A percentile compares a stretch with the other conserved stretches of the same genome.
phyloP scores from a whole-genome alignment of 2,113 vertebrate genomes.

The Opisthocomus hoazin region DNA sequence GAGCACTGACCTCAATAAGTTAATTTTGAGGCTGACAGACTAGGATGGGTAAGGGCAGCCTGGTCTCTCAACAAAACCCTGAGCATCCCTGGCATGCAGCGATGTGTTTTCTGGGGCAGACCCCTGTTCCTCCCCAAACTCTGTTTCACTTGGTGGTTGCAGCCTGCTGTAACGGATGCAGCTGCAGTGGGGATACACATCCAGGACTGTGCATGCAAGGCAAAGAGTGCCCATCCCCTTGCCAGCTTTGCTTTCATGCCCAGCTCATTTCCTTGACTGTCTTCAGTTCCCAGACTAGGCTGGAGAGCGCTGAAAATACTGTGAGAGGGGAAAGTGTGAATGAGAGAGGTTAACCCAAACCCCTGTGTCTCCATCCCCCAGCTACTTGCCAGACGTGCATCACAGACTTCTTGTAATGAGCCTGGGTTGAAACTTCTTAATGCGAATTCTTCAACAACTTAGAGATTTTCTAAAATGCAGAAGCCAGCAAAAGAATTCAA shows the following conservation, averaged over 20 bases:
- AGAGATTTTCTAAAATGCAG: not conserved
- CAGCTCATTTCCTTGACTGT: not conserved
- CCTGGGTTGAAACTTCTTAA: not conserved
- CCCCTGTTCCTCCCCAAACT: not conserved
- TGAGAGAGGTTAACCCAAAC: not conserved
- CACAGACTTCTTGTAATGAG: not conserved
- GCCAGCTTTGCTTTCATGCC: not conserved
- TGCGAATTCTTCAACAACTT: not conserved
- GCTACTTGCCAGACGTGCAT: not conserved
- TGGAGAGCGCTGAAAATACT: not conserved
- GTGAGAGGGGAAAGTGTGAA: not conserved
- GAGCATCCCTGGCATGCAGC: not conserved
- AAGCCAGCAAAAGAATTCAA: not conserved
- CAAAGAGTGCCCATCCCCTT: not conserved
- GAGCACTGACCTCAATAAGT: conserved; percentile 9
- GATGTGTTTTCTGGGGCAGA: not conserved
- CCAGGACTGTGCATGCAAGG: not conserved
- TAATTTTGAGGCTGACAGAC: not conserved
- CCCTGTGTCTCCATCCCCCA: not conserved
- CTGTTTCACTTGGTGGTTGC: not conserved
- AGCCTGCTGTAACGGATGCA: not conserved
- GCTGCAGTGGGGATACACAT: fast-evolving
- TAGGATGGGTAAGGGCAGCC: not conserved
- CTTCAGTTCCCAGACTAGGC: not conserved
- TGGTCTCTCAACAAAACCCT: not conserved